Percentiles rank a stretch among this genome's conserved stretches.
phyloP scores from a whole-genome alignment of 1,140 invertebrate species.

The Drosophila asahinai region DNA sequence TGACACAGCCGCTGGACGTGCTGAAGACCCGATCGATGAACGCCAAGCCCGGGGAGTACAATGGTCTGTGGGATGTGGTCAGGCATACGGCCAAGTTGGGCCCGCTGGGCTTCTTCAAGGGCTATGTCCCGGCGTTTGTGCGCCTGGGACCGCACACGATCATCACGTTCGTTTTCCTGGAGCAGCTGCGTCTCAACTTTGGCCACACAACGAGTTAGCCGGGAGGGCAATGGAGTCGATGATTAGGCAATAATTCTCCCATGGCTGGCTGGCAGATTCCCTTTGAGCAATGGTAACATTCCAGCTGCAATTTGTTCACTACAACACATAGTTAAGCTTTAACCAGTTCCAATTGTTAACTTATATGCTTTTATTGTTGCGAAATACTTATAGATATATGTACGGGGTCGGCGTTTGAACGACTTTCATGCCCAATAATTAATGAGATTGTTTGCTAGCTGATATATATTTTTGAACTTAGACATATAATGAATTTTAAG shows the following conservation, averaged over 20 bases:
- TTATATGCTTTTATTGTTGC: conserved; percentile 68
- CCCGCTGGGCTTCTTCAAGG: conserved; percentile 98
- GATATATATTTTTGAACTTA: background rate
- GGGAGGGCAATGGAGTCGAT: background rate
- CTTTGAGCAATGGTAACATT: conserved; percentile 63
- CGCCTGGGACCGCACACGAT: conserved; percentile 99
- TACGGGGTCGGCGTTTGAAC: conserved; percentile 5
- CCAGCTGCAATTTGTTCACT: conserved; percentile 59
- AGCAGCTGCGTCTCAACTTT: conserved; percentile 96
- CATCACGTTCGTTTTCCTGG: conserved; percentile 98
- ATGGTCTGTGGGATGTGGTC: conserved; percentile 91
- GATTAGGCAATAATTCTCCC: conserved; percentile 35
- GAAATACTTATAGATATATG: conserved; percentile 26
- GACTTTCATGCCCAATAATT: conserved; percentile 10
- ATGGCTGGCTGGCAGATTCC: conserved; percentile 42
- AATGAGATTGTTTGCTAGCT: conserved; percentile 1
- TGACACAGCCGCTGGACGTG: conserved; percentile 99
- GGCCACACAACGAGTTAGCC: conserved; percentile 85
- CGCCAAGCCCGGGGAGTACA: conserved; percentile 96
- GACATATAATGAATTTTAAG: conserved; percentile 7
- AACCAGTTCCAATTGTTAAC: conserved; percentile 52
- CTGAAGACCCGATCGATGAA: conserved; percentile 99
- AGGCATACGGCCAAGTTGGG: conserved; percentile 95
- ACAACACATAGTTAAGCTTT: conserved; percentile 17
- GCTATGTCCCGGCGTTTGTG: conserved; percentile 98